Percentiles rank a stretch among this genome's conserved stretches.
These are phyloP conservation scores for Eristalinus sepulchralis DNA, from an alignment of 2,888 invertebrate genomes.

Conservation along the genomic window DNA sequence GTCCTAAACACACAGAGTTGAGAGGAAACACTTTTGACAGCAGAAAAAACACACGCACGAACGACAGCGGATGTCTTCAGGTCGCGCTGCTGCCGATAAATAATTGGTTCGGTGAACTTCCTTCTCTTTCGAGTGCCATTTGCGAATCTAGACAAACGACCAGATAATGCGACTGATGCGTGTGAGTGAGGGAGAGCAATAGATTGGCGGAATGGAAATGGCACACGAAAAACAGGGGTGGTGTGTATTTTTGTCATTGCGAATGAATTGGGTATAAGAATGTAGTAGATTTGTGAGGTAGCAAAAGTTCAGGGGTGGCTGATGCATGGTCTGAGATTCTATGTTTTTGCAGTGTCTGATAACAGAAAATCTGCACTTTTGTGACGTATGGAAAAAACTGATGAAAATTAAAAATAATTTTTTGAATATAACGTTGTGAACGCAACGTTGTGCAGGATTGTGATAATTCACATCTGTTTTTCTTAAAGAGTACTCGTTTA, in stretches of 20 bases:
- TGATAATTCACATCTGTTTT: no score
- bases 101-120: constrained; percentile 39
- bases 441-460: no score
- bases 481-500: no score
- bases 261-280: constrained; percentile 39
- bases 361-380: no score
- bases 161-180: not conserved
- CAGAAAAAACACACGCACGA: constrained; percentile 55
- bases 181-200: constrained; percentile 29
- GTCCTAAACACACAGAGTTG: constrained; percentile 4
- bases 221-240: constrained; percentile 51
- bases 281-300: constrained; percentile 41
- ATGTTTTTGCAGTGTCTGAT: not conserved
- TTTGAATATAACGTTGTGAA: no score
- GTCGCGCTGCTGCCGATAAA: constrained; percentile 65
- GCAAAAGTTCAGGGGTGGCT: constrained; percentile 19
- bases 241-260: not conserved
- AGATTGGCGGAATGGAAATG: not conserved
- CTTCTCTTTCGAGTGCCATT: constrained; percentile 59
- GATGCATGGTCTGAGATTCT: not conserved
- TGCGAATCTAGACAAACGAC: constrained; percentile 35
- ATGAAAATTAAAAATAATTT: not conserved
- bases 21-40: constrained; percentile 47
- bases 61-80: constrained; percentile 52
- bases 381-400: no score